Conservation (phyloP, 2,888 invertebrate species). For the Tachina lurida region DNA sequence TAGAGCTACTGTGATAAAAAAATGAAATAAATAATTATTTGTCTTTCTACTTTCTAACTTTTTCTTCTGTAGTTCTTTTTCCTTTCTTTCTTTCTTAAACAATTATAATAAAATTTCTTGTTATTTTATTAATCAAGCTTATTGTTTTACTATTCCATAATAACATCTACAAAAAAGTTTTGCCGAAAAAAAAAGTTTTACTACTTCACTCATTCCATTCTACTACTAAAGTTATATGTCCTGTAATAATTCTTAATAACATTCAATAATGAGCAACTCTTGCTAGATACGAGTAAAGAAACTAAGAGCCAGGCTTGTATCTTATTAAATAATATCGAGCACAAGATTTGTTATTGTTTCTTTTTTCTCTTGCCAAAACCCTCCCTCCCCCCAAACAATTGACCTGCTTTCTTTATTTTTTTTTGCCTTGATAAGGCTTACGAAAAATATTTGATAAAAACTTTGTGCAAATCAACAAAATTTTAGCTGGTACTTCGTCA, state of each 20-base stretch:
- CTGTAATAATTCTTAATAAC: conserved; percentile 53
- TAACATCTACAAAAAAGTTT: conserved; percentile 25
- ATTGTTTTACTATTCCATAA: conserved; percentile 48
- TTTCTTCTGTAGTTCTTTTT: neutral
- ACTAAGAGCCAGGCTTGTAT: neutral
- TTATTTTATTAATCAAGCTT: conserved; percentile 58
- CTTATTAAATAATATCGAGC: neutral
- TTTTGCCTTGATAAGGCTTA: neutral
- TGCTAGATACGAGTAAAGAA: conserved; percentile 1
- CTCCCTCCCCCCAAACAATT: neutral
- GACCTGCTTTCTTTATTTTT: conserved; percentile 27
- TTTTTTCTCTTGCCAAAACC: neutral
- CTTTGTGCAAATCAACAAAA: conserved; percentile 63
- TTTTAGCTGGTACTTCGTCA: conserved; percentile 34
- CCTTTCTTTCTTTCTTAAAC: conserved; percentile 4
- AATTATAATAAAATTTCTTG: conserved; percentile 31
- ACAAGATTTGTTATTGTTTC: conserved; percentile 22
- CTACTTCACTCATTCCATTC: neutral
- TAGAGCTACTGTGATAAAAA: too few relatives aligned
- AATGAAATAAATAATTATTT: conserved; percentile 12
- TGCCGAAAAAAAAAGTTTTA: conserved; percentile 23
- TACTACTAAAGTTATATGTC: conserved; percentile 7
- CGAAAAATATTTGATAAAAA: conserved; percentile 39
- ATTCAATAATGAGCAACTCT: conserved; percentile 41
- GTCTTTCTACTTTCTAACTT: neutral